Evolutionary conservation across 2,113 vertebrate species (phyloP), one percentile per base, ranked within the genome.

Genomic region (Pungitius pungitius): DNA sequence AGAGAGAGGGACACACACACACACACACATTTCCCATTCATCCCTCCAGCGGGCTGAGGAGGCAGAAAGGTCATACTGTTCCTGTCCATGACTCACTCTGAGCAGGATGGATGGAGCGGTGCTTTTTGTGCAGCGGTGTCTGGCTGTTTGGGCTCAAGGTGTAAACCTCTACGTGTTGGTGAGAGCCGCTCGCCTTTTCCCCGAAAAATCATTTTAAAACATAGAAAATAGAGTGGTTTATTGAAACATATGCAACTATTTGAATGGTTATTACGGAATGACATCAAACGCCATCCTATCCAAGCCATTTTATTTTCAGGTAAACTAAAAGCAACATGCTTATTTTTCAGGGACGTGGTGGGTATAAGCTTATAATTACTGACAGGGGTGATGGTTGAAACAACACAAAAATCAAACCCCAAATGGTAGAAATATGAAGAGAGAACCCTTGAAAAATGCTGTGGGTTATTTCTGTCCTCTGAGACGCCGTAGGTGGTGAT

Each of bases 61-160:
- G 70, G 52, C 69, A 83, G 67, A 81, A 76, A 78, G 80, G 75
- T 81, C 66, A 63, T 47, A 63, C 67, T 69, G 65, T 78, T 75
- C 52, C 59, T 51, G 77, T 78, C 51, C 39, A 4, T 78, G 80
- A 75, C 57, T 69, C 62, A 74, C 37, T 81, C 18, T 33, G 72
- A 84, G 73, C 78, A 42, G 67, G 49, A 52, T 52, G 52, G 68
- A 83, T 73, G 63, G 54, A 73, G 55, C 71, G 12, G 65, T 18
- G 18, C 4, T 77, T 57, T 69, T 64, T 63, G 51, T 52, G 55
- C 76, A 24, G 67, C 20, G 0, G 2, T 15, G 47, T 45, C 14
- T 0, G 17, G 86, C 61, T 78, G 70, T 73, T 69, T 0, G 22
- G 27, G 54, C 47, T 42, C 5, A 26, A 64, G 15, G 65, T 59